Percentiles rank a stretch among this genome's conserved stretches.
Evolutionary conservation across 2,888 invertebrate species (phyloP).

Genomic region (Apotomis betuletana): DNA sequence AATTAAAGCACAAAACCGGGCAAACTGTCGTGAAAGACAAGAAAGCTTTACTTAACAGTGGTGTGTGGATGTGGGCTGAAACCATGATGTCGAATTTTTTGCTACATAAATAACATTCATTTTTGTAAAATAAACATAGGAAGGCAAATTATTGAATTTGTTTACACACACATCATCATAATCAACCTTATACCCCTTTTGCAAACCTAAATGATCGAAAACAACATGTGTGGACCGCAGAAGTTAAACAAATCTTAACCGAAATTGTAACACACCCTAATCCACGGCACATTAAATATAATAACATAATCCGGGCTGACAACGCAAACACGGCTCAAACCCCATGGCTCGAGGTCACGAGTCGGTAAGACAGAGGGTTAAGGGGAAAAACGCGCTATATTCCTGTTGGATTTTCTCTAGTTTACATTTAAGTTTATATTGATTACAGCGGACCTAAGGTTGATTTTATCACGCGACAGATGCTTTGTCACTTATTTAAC

Average conservation of each 20-base stretch:
- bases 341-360: conserved; percentile 56
- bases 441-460: too few species aligned
- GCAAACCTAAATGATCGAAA: neutral
- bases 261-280: conserved; percentile 22
- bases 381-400: conserved; percentile 12
- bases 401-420: neutral
- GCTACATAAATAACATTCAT: too few species aligned
- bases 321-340: conserved; percentile 54
- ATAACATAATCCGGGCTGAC: conserved; percentile 41
- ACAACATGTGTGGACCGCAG: conserved; percentile 20
- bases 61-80: too few species aligned
- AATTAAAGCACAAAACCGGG: too few species aligned
- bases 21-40: too few species aligned
- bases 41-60: too few species aligned
- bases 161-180: neutral
- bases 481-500: too few species aligned
- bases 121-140: too few species aligned
- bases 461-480: too few species aligned
- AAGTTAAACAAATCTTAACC: conserved; percentile 31
- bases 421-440: neutral
- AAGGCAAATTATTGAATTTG: neutral
- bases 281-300: conserved; percentile 33
- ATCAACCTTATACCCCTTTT: neutral
- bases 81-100: too few species aligned
- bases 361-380: conserved; percentile 55